Percentiles rank a stretch among this genome's conserved stretches.
phyloP scores from a whole-genome alignment of 2,888 invertebrate genomes.

The Apocheima hispidaria region DNA sequence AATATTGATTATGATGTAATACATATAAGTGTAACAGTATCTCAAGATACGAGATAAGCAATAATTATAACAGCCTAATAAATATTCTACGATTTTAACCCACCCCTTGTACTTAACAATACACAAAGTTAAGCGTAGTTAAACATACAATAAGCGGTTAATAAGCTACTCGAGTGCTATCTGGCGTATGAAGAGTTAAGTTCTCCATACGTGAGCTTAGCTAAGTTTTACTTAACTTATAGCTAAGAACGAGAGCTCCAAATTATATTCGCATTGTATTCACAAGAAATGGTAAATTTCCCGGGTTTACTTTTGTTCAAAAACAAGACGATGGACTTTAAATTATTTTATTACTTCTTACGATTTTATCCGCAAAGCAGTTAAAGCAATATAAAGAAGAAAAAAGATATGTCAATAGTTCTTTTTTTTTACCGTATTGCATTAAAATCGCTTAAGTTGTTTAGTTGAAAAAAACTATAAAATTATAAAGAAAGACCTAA shows the following conservation, averaged over 20 bases:
- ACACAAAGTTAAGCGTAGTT: constrained; percentile 9
- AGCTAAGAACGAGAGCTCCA: constrained; percentile 15
- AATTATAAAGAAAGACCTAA: too few species aligned
- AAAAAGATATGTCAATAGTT: too few species aligned
- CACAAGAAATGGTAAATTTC: constrained; percentile 2
- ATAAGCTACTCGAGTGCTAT: constrained; percentile 27
- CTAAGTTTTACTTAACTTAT: constrained; percentile 22
- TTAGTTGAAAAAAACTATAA: background rate
- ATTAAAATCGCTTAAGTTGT: too few species aligned
- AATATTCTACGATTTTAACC: background rate
- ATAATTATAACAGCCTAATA: background rate
- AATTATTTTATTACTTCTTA: background rate
- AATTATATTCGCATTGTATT: constrained; percentile 21
- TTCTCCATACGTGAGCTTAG: constrained; percentile 22
- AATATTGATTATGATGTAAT: too few species aligned
- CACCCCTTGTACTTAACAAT: constrained; percentile 2
- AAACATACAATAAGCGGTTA: constrained; percentile 22
- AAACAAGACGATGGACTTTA: background rate
- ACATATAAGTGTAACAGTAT: too few species aligned
- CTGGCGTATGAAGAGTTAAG: constrained; percentile 21
- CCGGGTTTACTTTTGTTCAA: background rate
- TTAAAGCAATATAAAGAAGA: too few species aligned
- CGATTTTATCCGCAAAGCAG: too few species aligned
- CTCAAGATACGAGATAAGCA: too few species aligned
- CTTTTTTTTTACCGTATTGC: too few species aligned